Evolutionary conservation across 2,113 vertebrate genomes (phyloP), one percentile per base, ranked within the genome.

Genomic region (Falco punctatus): DNA sequence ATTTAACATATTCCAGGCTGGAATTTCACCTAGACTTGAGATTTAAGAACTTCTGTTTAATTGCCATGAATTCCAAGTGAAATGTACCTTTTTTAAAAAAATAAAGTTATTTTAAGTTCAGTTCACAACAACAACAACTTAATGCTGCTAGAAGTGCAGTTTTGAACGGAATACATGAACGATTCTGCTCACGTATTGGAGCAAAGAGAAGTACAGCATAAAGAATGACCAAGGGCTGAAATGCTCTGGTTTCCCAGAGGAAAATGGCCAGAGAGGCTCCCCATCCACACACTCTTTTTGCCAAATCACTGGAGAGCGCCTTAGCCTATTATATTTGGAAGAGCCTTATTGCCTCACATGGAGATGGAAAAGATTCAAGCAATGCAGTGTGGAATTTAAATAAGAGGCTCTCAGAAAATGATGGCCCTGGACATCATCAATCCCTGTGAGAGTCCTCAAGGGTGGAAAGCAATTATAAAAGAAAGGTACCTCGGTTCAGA

Each of bases 341-440:
- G 65, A 93, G 64, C 71, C 77, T 78, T 86, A 89, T 1, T 86
- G 94, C 96, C 92, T 95, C 96, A 80, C 94, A 81, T 65, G 64
- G 92, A 95, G 87, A 95, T 89, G 94, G 96, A 95, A 94, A 95
- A 67, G 90, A 94, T 61, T 82, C 72, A 93, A 89, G 74, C 61
- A 91, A 81, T 61, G 49, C 84, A 93, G 62, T 1, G 4, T 74
- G 72, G 95, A 92, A 96, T 96, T 95, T 91, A 89, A 97, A 87
- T 92, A 86, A 86, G 88, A 94, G 70, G 83, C 66, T 95, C 92
- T 73, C 78, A 94, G 83, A 81, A 94, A 89, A 85, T 0, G 30
- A 95, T 58, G 92, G 92, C 40, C 87, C 51, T 13, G 0, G 90
- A 81, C 67, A 94, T 15, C 92, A 86, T 90, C 92, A 91, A 58